These are phyloP conservation scores for Lepidurus arcticus DNA, from an alignment of 1,140 invertebrate species.

Conservation along the genomic window DNA sequence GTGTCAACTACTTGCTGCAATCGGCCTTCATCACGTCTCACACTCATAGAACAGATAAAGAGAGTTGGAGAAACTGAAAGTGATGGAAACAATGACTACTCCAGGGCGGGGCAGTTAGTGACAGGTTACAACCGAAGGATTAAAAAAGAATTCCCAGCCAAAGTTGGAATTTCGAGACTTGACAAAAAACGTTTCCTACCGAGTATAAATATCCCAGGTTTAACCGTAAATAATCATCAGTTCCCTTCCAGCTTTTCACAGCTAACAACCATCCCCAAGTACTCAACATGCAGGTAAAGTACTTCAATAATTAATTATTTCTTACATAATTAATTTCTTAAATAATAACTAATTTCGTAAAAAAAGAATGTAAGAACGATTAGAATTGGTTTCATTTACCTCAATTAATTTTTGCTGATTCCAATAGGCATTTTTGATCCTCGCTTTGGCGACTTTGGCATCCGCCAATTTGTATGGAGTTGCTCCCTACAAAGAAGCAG, in stretches of 20 bases:
- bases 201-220: background rate
- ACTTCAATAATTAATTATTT: no score
- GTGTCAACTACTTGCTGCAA: background rate
- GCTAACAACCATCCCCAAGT: background rate
- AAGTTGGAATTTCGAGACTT: background rate
- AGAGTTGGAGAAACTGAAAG: background rate
- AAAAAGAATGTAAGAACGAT: no score
- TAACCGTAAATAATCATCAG: background rate
- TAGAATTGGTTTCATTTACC: no score
- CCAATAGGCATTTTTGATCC: background rate
- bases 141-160: background rate
- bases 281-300: background rate
- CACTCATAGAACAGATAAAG: background rate
- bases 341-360: no score
- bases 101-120: background rate
- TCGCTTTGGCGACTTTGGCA: background rate
- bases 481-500: background rate
- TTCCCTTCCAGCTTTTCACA: background rate
- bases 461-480: slow-evolving; percentile 5
- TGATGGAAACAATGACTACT: background rate
- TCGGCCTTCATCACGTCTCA: background rate
- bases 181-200: background rate
- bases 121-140: background rate
- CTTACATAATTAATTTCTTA: no score
- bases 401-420: no score